Evolutionary conservation across 2,113 vertebrate genomes (phyloP).

Genomic region (Myrmecophaga tridactyla): DNA sequence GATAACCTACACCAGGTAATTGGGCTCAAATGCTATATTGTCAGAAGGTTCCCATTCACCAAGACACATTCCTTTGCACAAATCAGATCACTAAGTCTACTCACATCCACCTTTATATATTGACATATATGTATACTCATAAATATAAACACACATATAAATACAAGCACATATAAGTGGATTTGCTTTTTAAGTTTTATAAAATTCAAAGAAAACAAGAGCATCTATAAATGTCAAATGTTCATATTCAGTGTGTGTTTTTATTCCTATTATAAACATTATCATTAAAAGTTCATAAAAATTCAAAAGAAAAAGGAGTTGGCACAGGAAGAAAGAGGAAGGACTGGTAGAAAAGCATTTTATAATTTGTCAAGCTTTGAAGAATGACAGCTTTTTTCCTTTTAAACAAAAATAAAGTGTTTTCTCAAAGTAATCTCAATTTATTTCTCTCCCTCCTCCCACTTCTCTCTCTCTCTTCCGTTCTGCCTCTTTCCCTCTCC

Average conservation of each 20-base stretch:
- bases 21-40: neutral
- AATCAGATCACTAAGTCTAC: neutral
- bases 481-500: neutral
- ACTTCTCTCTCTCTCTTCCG: neutral
- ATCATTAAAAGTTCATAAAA: neutral
- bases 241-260: neutral
- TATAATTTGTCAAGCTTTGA: neutral
- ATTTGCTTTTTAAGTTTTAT: neutral
- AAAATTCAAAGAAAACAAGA: neutral
- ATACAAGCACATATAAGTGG: fast-evolving
- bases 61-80: neutral
- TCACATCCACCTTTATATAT: fast-evolving
- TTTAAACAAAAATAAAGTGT: neutral
- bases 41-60: neutral
- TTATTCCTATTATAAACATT: neutral
- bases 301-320: neutral
- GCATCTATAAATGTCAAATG: neutral
- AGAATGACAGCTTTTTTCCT: neutral
- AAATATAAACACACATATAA: neutral
- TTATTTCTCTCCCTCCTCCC: neutral
- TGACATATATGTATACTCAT: fast-evolving
- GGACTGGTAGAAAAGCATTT: neutral
- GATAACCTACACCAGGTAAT: neutral
- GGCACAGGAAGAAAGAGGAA: neutral
- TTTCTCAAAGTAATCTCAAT: neutral